A percentile compares a stretch with the other conserved stretches of the same genome.
These are phyloP conservation scores for Stictonetta naevosa DNA, from an alignment of 2,113 vertebrate genomes.

Conservation along the genomic window DNA sequence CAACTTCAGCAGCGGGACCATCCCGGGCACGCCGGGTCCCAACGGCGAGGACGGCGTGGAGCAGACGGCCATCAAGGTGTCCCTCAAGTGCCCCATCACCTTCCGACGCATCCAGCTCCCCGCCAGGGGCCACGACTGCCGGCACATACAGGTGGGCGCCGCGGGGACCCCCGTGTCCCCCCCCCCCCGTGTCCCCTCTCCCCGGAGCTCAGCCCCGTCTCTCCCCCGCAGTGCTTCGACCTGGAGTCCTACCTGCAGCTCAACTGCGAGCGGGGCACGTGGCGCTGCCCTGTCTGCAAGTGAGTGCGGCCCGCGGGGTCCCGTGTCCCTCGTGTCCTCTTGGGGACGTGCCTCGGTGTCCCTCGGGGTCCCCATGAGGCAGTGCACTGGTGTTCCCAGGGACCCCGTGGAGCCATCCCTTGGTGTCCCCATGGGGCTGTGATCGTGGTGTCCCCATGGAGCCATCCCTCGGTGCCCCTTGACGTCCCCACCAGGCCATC, in stretches of 20 bases:
- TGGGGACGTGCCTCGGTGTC: background rate
- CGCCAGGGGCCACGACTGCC: conserved; percentile 91
- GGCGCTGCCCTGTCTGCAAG: conserved; percentile 86
- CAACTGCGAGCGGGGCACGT: conserved; percentile 84
- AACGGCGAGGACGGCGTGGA: conserved; percentile 95
- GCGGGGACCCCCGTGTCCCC: background rate
- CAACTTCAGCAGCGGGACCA: conserved; percentile 94
- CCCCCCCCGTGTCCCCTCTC: rapidly evolving
- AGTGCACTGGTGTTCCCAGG: too few species aligned
- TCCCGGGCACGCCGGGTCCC: conserved; percentile 90
- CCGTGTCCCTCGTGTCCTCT: background rate
- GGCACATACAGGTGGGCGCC: conserved; percentile 89
- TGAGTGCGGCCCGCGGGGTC: conserved; percentile 20
- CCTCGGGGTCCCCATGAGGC: too few species aligned
- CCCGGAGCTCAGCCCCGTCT: background rate
- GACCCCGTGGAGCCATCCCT: background rate
- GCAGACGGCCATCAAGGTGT: conserved; percentile 96
- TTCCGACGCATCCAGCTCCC: conserved; percentile 97
- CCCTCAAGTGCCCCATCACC: conserved; percentile 96
- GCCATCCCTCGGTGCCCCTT: too few species aligned
- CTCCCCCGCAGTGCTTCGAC: conserved; percentile 83
- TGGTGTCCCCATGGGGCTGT: background rate
- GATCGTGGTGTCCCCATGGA: too few species aligned
- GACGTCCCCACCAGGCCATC: too few species aligned
- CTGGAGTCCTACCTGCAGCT: conserved; percentile 89